Base-by-base conservation (phyloP, 2,797 vertebrate species). In the Ctenopoma kingsleyae region DNA sequence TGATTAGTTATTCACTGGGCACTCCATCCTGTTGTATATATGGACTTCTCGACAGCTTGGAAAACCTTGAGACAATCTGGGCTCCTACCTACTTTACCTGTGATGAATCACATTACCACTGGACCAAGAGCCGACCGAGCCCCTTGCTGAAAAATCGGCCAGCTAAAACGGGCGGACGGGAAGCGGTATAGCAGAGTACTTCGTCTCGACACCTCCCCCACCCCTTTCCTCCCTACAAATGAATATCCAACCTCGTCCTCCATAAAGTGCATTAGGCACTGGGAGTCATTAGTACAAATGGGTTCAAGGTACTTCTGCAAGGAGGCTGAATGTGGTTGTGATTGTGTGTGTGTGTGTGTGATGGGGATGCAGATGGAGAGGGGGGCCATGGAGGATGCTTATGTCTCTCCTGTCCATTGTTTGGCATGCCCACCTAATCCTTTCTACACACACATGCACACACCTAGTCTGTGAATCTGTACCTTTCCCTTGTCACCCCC, bases 391-490 rank as follows among this genome's bases (percentile, higher is more conserved):
- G 55, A 77, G 69, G 71, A 70, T 78, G 80, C 70, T 83, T 81
- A 71, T 71, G 54, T 77, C 59, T 82, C 62, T 54, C 62, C 77
- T 87, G 79, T 81, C 78, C 82, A 84, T 92, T 90, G 89, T 93
- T 95, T 92, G 94, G 92, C 90, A 85, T 94, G 91, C 95, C 91
- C 90, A 94, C 93, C 82, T 87, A 81, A 87, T 86, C 81, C 78
- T 76, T 43, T 54, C 43, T n/a, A 22, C 68, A 61, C 76, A 66
- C 69, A 67, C 76, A 71, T 62, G 81, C 73, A 81, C 76, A 63
- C 72, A 76, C 54, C 59, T 68, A 54, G 55, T 75, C 58, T 71
- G 70, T 82, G 68, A 81, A 78, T 82, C 47, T 80, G 67, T 64
- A 84, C 80, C 78, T 74, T 77, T 80, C 56, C 57, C 58, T 71